A percentile compares a stretch with the other conserved stretches of the same genome.
Evolutionary conservation across 1,140 invertebrate genomes (phyloP).

Genomic region (Acromyrmex heyeri): DNA sequence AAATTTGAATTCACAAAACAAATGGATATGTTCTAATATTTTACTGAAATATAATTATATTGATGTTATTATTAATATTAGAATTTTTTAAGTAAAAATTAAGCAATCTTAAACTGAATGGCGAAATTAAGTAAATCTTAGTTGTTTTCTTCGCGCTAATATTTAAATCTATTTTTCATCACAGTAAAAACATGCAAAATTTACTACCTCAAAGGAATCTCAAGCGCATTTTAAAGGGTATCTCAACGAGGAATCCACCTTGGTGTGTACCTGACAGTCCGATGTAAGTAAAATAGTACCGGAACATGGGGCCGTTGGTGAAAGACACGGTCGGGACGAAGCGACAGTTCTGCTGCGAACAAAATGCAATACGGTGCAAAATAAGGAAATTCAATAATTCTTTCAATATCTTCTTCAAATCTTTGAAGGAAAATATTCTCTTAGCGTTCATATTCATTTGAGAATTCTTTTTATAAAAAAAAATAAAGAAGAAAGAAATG

Average conservation of each 20-base stretch:
- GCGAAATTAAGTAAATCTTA: neutral
- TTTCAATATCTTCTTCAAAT: slow-evolving; percentile 11
- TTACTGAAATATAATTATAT: neutral
- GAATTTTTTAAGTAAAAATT: neutral
- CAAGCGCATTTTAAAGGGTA: slow-evolving; percentile 18
- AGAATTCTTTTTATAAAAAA: neutral
- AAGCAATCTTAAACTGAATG: neutral
- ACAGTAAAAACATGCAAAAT: slow-evolving; percentile 36
- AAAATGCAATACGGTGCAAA: slow-evolving; percentile 16
- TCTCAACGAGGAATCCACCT: slow-evolving; percentile 31
- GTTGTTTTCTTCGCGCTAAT: neutral
- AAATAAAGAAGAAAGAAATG: neutral
- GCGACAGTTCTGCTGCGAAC: slow-evolving; percentile 72
- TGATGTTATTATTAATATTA: neutral
- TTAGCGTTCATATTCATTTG: neutral
- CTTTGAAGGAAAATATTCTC: neutral
- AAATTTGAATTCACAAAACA: neutral
- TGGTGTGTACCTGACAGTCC: slow-evolving; percentile 67
- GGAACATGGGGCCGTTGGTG: slow-evolving; percentile 47
- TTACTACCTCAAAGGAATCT: slow-evolving; percentile 23
- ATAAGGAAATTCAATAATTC: slow-evolving; percentile 45
- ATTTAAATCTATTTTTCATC: slow-evolving; percentile 10
- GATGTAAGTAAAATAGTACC: slow-evolving; percentile 38
- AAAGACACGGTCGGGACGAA: slow-evolving; percentile 68
- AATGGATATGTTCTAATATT: neutral